Evolutionary conservation across 2,888 invertebrate genomes (phyloP).

Genomic region (Meandrusa payeni): DNA sequence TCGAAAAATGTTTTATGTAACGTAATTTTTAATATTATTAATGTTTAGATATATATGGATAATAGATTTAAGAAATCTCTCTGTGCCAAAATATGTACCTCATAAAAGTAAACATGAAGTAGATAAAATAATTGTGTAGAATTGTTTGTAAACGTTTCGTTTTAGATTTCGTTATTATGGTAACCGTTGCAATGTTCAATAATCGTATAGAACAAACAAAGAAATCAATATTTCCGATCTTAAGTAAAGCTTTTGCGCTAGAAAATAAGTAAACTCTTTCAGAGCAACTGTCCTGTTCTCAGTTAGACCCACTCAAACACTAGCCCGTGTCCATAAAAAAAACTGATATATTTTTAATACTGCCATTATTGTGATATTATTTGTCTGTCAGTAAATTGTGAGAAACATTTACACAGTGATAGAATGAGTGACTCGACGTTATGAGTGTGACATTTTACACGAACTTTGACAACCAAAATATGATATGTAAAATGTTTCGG

Average conservation of each 20-base stretch:
- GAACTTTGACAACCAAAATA: too few species aligned
- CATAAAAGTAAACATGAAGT: conserved; percentile 81
- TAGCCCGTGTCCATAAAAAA: conserved; percentile 17
- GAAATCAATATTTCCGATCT: conserved; percentile 26
- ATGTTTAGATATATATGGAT: conserved; percentile 67
- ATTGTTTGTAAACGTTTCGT: conserved; percentile 60
- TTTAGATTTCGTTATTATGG: conserved; percentile 49
- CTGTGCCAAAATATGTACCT: conserved; percentile 92
- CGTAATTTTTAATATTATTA: conserved; percentile 68
- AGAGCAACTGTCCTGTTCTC: background rate
- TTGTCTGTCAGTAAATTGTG: conserved; percentile 24
- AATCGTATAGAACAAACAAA: too few species aligned
- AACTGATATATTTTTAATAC: conserved; percentile 25
- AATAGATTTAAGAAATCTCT: conserved; percentile 82
- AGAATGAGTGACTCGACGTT: too few species aligned
- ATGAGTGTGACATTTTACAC: too few species aligned
- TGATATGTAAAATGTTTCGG: too few species aligned
- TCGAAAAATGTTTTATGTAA: conserved; percentile 77
- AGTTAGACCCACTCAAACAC: background rate
- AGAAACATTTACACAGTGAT: conserved; percentile 4
- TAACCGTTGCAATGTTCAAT: conserved; percentile 27
- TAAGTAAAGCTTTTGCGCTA: conserved; percentile 8
- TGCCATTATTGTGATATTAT: conserved; percentile 39
- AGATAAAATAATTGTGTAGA: conserved; percentile 69
- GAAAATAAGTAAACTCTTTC: conserved; percentile 4